Conservation (phyloP, 2,888 invertebrate species). For the Baronia brevicornis region DNA sequence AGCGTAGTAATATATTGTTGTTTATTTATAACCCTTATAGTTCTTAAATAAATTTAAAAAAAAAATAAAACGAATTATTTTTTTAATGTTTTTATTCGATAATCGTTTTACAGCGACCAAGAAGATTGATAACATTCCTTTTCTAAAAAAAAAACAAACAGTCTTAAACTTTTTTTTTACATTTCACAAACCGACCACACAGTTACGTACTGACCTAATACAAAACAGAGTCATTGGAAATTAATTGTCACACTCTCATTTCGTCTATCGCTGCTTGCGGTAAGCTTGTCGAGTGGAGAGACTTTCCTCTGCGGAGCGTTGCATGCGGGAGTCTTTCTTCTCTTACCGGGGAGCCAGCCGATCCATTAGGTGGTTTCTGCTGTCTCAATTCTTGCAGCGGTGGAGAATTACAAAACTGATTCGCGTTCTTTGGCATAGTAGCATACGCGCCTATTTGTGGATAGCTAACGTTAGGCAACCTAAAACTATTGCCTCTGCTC, state of each 20-base stretch:
- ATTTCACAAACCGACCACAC: slow-evolving; percentile 36
- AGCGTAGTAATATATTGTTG: too few relatives aligned
- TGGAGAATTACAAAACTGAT: slow-evolving; percentile 69
- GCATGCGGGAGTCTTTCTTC: slow-evolving; percentile 53
- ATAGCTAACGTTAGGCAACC: slow-evolving; percentile 60
- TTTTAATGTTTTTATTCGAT: slow-evolving; percentile 46
- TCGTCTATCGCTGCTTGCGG: slow-evolving; percentile 91
- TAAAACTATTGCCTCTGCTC: slow-evolving; percentile 66
- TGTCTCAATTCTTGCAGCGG: slow-evolving; percentile 69
- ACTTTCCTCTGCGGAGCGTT: slow-evolving; percentile 56
- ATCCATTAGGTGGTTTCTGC: slow-evolving; percentile 77
- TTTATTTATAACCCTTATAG: too few relatives aligned
- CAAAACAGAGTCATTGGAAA: slow-evolving; percentile 29
- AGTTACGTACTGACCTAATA: slow-evolving; percentile 39
- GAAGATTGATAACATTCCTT: slow-evolving; percentile 55
- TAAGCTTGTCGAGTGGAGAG: slow-evolving; percentile 76
- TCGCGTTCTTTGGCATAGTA: slow-evolving; percentile 77
- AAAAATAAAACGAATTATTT: slow-evolving; percentile 6
- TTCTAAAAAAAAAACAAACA: slow-evolving; percentile 43
- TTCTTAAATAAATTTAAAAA: slow-evolving; percentile 2
- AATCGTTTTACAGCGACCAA: slow-evolving; percentile 51
- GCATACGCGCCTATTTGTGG: slow-evolving; percentile 67
- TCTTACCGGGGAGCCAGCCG: slow-evolving; percentile 56
- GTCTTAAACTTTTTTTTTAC: slow-evolving; percentile 48
- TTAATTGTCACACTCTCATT: slow-evolving; percentile 89